Percentiles rank a stretch among this genome's conserved stretches.
Evolutionary conservation across 2,113 vertebrate species (phyloP).

Genomic region (Patagioenas fasciata): DNA sequence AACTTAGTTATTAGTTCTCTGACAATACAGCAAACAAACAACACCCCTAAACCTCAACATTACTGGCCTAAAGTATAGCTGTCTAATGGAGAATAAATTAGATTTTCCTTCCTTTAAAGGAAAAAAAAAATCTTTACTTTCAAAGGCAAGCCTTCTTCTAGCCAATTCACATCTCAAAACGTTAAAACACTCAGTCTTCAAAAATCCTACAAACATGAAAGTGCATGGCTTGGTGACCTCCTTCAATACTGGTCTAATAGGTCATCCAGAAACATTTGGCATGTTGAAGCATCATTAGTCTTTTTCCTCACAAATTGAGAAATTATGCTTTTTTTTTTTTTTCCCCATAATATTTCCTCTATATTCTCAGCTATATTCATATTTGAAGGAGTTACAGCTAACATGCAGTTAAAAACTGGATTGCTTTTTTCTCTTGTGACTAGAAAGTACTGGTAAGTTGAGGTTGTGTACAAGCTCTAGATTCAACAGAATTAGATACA

Average conservation of each 20-base stretch:
- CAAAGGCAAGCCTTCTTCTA: background rate
- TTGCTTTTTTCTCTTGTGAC: background rate
- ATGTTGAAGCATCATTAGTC: background rate
- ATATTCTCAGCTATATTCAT: background rate
- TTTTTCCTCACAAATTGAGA: background rate
- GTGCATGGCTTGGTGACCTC: background rate
- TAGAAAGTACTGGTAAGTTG: background rate
- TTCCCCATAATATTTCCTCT: background rate
- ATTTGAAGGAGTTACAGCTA: background rate
- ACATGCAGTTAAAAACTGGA: background rate
- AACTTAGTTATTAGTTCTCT: background rate
- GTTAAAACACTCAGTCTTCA: constrained; percentile 22
- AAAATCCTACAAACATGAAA: background rate
- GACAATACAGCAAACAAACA: background rate
- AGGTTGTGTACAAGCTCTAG: background rate
- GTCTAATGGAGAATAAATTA: background rate
- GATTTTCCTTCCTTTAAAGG: background rate
- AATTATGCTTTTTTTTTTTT: background rate
- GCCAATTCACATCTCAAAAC: background rate
- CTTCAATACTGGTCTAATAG: background rate
- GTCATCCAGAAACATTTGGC: background rate
- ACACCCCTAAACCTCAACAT: background rate
- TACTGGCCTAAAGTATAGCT: background rate
- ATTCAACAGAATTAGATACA: background rate
- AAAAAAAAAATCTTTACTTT: background rate